Evolutionary conservation across 2,888 invertebrate species (phyloP).

Genomic region (Agrilus cyanescens): DNA sequence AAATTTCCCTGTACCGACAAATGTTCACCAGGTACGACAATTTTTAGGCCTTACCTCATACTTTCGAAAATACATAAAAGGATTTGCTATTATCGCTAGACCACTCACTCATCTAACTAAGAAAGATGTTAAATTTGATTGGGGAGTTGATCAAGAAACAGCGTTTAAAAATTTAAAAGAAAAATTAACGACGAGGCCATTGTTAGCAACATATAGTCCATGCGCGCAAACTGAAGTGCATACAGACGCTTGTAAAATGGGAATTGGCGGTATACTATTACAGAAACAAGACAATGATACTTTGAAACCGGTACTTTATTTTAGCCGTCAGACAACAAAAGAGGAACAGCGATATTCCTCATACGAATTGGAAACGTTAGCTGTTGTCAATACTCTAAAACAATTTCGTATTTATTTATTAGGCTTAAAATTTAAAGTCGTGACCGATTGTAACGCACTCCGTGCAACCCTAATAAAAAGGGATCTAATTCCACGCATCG

Average conservation of each 20-base stretch:
- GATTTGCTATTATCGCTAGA: conserved; percentile 14
- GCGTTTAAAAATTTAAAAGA: conserved; percentile 16
- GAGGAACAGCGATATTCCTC: too few species aligned
- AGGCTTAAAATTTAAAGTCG: too few species aligned
- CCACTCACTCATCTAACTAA: conserved; percentile 16
- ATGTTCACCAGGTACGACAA: conserved; percentile 16
- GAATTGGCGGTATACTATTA: conserved; percentile 17
- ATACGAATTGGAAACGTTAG: too few species aligned
- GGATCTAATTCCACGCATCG: conserved; percentile 16
- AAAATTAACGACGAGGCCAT: conserved; percentile 11
- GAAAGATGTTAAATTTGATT: conserved; percentile 14
- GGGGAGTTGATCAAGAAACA: conserved; percentile 11
- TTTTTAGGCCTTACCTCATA: conserved; percentile 20
- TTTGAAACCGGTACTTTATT: conserved; percentile 3
- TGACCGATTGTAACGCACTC: conserved; percentile 19
- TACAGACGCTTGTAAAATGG: conserved; percentile 15
- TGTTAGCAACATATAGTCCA: conserved; percentile 17
- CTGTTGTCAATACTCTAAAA: too few species aligned
- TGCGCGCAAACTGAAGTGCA: conserved; percentile 15
- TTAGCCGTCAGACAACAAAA: conserved; percentile 3
- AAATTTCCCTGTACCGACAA: conserved; percentile 21
- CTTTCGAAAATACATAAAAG: conserved; percentile 21
- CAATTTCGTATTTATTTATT: too few species aligned
- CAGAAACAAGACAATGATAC: conserved; percentile 9
- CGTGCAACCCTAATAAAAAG: conserved; percentile 15